Evolutionary conservation across 2,113 vertebrate species (phyloP), one percentile per base, ranked within the genome.

Genomic region (Panthera uncia): DNA sequence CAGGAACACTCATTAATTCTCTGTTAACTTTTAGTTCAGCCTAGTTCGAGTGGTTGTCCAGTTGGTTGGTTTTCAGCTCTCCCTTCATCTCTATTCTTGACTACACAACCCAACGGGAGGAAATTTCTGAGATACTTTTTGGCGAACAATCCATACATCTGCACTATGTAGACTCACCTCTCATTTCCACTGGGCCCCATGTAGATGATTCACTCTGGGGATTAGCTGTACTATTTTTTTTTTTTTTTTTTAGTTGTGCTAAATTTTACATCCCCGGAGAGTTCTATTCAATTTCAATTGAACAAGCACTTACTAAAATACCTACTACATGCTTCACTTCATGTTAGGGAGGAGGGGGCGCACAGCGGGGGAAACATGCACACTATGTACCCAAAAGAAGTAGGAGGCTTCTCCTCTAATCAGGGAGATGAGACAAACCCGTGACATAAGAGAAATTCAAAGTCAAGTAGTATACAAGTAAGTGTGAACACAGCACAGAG

Each of bases 211-310:
- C 94, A 96, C 92, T 86, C 92, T 38, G 25, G 89, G 82, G 80
- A 81, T 89, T 66, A 95, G 88, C 84, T 87, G 23, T 90, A 91
- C 74, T 52, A 38, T 81, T 89, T 83, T 87, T 57, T 33, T 76
- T 83, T 33, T 76, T 83, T 87, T 57, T 33, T 84, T 74, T 92
- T 1, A 52, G 85, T 80, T 96, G 82, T 83, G 57, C 78, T 94
- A 97, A 74, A 73, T 94, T 91, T 90, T 94, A 76, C 78, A 78
- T 50, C 48, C 48, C 57, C 80, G 81, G 92, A 89, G 88, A 95
- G 29, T 82, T 89, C 63, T 61, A 73, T 91, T 95, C 66, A 63
- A 82, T 89, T 97, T 92, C 86, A 87, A 16, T 1, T 76, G 74
- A 95, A 95, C 63, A 84, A 95, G 92, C 33, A 45, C 23, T 91